Evolutionary conservation across 2,113 vertebrate genomes (phyloP), one percentile per base, ranked within the genome.

Genomic region (human (Homo sapiens)): DNA sequence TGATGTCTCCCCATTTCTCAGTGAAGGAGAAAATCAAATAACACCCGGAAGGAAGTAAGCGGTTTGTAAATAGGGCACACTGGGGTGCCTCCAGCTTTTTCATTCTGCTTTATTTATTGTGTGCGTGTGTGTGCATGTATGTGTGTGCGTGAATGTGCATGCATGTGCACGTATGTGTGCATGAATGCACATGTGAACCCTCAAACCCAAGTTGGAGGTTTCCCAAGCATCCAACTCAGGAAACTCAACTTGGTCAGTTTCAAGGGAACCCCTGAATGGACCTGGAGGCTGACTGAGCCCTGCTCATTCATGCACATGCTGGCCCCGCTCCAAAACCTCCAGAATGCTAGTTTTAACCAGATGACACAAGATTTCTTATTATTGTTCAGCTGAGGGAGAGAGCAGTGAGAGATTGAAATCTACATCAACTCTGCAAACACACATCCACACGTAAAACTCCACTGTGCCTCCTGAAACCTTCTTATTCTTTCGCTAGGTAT

Each of bases 11-110:
- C 84, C 92, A 90, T 61, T 97, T 97, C 96, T 97, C 90, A 91
- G 72, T 66, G 94, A 97, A 97, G 97, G 95, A 97, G 92, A 98
- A 98, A 97, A 97, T 96, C 97, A 97, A 97, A 97, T 79, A 95
- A 73, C 88, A 76, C 75, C 96, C 75, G 16, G 92, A 96, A 96
- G 76, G 82, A 97, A 78, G 76, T 55, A 45, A 55, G 92, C 66
- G 89, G 81, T 95, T 97, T 96, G 92, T 96, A 98, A 97, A 97
- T 80, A 96, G 97, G 97, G 50, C 96, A 82, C 8, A 0, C 92
- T 83, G 82, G 89, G 94, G 70, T 92, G 89, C 86, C 94, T 57
- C 93, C 20, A 30, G 8, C 79, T 90, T 93, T 96, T 83, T 52
- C 52, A 70, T 95, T 40, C 64, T 9, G 86, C n/a, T 89, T 90